phyloP scores from a whole-genome alignment of 2,113 vertebrate species.

The Acinonyx jubatus region DNA sequence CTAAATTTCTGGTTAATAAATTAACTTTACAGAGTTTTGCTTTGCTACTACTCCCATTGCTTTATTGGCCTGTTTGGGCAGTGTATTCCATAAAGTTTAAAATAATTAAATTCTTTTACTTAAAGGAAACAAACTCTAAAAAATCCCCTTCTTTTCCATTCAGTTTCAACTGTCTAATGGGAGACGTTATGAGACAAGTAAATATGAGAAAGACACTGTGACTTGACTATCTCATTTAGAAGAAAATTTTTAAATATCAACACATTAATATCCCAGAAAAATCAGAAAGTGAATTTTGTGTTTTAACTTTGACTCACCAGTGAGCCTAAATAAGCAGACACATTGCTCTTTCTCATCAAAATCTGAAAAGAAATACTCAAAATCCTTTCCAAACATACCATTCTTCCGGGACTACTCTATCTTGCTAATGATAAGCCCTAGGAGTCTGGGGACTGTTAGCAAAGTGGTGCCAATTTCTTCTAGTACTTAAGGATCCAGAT shows the following conservation, averaged over 20 bases:
- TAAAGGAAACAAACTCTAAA: background rate
- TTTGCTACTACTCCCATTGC: background rate
- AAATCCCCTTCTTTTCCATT: background rate
- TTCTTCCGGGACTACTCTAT: background rate
- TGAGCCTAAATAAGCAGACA: background rate
- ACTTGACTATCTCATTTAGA: background rate
- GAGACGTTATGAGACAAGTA: background rate
- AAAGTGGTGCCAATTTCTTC: background rate
- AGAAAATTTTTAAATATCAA: slow-evolving; percentile 2
- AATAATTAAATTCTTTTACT: slow-evolving; percentile 2
- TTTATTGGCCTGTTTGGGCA: background rate
- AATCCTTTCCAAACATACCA: background rate
- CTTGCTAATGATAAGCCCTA: background rate
- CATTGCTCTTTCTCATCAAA: background rate
- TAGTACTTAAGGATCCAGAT: background rate
- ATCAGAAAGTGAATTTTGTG: background rate
- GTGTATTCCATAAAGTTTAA: background rate
- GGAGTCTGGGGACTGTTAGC: background rate
- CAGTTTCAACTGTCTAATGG: background rate
- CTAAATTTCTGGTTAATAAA: slow-evolving; percentile 25
- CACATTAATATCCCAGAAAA: background rate
- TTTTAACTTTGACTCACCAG: background rate
- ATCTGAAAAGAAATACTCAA: slow-evolving; percentile 14
- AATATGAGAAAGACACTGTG: background rate
- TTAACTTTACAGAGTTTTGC: background rate